These are phyloP conservation scores for Clangula hyemalis DNA, from an alignment of 2,797 vertebrate species.

Conservation along the genomic window DNA sequence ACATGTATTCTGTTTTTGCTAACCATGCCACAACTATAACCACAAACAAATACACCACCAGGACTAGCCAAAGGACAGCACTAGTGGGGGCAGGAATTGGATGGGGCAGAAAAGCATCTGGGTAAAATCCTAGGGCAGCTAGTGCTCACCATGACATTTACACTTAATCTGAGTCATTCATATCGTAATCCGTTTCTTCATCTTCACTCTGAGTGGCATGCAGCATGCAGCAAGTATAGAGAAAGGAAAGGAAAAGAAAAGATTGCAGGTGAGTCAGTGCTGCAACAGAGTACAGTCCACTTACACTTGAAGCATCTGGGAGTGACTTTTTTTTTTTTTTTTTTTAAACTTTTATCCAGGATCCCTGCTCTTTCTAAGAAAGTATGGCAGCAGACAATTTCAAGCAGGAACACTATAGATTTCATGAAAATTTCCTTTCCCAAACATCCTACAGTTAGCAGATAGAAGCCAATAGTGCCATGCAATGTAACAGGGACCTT, in stretches of 20 bases:
- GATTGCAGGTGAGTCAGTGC: constrained; percentile 58
- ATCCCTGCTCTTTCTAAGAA: neutral
- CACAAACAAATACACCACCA: constrained; percentile 43
- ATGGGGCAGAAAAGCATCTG: constrained; percentile 19
- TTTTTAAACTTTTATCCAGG: neutral
- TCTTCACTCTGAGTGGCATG: constrained; percentile 85
- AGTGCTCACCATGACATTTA: constrained; percentile 86
- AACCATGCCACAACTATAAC: constrained; percentile 16
- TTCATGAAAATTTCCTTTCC: neutral
- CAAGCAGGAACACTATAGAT: neutral
- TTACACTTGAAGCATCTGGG: constrained; percentile 30
- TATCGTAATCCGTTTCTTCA: constrained; percentile 87
- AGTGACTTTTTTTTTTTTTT: neutral
- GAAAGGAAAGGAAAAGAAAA: constrained; percentile 78
- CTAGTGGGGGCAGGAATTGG: neutral
- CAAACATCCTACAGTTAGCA: neutral
- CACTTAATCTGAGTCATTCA: constrained; percentile 89
- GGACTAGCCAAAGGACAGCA: constrained; percentile 1
- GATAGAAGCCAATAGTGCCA: neutral
- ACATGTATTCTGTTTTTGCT: neutral
- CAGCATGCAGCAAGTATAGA: constrained; percentile 80
- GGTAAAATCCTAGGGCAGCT: constrained; percentile 64
- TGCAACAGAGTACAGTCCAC: constrained; percentile 34
- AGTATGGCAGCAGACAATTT: neutral
- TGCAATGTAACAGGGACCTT: neutral